Evolutionary conservation across 1,140 invertebrate species (phyloP).

Genomic region (Brachionus calyciflorus): DNA sequence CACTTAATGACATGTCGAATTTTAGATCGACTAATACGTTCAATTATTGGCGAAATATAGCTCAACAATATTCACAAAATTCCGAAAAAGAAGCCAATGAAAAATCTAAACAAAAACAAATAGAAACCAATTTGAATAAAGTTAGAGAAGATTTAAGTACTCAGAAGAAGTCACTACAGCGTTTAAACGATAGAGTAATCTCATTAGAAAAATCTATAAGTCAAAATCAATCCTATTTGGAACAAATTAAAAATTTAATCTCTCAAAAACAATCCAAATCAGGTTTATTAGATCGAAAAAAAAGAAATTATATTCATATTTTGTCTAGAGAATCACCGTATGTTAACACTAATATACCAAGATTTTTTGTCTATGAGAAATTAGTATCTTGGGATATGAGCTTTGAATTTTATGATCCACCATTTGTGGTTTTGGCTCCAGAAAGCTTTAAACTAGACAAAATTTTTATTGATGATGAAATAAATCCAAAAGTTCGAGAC

Average conservation of each 20-base stretch:
- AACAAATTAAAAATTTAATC: conserved; percentile 45
- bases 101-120: conserved; percentile 26
- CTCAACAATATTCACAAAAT: background rate
- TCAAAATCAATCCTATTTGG: conserved; percentile 29
- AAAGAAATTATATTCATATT: conserved; percentile 45
- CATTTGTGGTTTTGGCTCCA: conserved; percentile 5
- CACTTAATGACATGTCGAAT: background rate
- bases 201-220: conserved; percentile 20
- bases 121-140: conserved; percentile 41
- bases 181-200: conserved; percentile 41
- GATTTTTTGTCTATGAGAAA: conserved; percentile 27
- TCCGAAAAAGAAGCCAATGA: conserved; percentile 16
- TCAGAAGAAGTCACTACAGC: conserved; percentile 30
- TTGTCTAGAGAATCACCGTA: conserved; percentile 45
- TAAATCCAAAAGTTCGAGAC: conserved; percentile 45
- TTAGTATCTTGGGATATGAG: conserved; percentile 25
- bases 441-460: conserved; percentile 24
- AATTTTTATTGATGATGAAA: conserved; percentile 45
- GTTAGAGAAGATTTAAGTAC: conserved; percentile 24
- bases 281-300: conserved; percentile 4
- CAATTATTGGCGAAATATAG: conserved; percentile 42
- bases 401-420: conserved; percentile 42
- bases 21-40: background rate
- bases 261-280: conserved; percentile 38
- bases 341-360: background rate